Conservation (phyloP, 2,797 vertebrate species). For the Sparus aurata region DNA sequence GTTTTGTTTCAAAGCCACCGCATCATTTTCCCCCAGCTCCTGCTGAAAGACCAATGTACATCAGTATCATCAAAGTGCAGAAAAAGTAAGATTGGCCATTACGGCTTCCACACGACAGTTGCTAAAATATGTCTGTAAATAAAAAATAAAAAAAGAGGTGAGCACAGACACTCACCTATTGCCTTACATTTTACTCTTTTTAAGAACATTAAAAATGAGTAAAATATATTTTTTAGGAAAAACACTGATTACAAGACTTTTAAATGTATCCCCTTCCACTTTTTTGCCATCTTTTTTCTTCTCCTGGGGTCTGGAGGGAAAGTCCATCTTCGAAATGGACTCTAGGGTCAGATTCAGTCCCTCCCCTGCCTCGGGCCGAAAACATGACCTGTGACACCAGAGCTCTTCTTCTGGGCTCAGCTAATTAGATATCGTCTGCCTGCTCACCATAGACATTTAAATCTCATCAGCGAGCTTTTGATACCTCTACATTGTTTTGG, state of each 20-base stretch:
- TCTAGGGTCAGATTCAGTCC: constrained; percentile 60
- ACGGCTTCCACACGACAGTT: neutral
- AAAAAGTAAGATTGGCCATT: neutral
- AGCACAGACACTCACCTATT: no score
- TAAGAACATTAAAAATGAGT: neutral
- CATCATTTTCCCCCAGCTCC: neutral
- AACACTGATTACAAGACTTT: neutral
- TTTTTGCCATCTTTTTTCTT: neutral
- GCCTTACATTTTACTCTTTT: no score
- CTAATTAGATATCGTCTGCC: constrained; percentile 56
- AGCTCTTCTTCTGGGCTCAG: constrained; percentile 46
- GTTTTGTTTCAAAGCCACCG: neutral
- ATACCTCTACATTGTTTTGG: no score
- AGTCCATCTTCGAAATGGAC: constrained; percentile 51
- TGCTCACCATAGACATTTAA: constrained; percentile 46
- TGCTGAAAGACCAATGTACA: neutral
- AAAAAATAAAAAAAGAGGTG: no score
- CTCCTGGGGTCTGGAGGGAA: constrained; percentile 26
- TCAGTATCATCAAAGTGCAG: neutral
- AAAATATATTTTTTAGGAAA: neutral
- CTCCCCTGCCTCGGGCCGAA: constrained; percentile 55
- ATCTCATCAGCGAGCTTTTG: constrained; percentile 14
- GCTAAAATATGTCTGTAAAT: neutral
- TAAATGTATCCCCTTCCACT: neutral
- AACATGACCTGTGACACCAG: constrained; percentile 67